phyloP scores from a whole-genome alignment of 2,113 vertebrate genomes.

The Crypturellus undulatus region DNA sequence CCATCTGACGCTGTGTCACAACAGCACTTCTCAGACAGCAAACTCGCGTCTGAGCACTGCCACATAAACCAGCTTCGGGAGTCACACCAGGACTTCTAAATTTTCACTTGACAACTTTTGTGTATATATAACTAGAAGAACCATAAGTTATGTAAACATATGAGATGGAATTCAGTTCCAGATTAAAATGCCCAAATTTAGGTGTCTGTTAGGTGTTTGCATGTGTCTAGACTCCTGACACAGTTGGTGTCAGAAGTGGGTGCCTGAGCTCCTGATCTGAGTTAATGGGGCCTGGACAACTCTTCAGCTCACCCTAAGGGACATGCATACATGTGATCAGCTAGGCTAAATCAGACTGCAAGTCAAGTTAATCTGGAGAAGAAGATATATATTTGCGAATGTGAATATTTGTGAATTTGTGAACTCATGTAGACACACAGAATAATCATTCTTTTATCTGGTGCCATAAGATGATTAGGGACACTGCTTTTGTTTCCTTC shows the following conservation, averaged over 20 bases:
- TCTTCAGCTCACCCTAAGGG: background rate
- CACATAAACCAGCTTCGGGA: background rate
- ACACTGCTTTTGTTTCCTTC: background rate
- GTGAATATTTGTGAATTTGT: background rate
- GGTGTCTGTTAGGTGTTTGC: background rate
- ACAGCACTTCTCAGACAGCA: background rate
- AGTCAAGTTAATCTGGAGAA: background rate
- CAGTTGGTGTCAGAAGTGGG: background rate
- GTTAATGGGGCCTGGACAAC: background rate
- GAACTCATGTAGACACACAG: background rate
- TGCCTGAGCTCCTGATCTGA: background rate
- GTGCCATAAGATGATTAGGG: background rate
- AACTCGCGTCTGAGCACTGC: background rate
- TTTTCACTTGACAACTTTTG: background rate
- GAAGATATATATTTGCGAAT: background rate
- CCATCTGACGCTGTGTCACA: background rate
- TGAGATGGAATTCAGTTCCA: background rate
- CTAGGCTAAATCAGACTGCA: background rate
- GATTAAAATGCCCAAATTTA: background rate
- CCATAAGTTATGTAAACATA: background rate
- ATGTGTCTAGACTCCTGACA: background rate
- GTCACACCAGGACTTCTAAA: background rate
- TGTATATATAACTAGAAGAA: background rate
- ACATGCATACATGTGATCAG: background rate
- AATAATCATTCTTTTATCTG: background rate